Evolutionary conservation across 2,113 vertebrate species (phyloP).

Genomic region (Dendropsophus ebraccatus): DNA sequence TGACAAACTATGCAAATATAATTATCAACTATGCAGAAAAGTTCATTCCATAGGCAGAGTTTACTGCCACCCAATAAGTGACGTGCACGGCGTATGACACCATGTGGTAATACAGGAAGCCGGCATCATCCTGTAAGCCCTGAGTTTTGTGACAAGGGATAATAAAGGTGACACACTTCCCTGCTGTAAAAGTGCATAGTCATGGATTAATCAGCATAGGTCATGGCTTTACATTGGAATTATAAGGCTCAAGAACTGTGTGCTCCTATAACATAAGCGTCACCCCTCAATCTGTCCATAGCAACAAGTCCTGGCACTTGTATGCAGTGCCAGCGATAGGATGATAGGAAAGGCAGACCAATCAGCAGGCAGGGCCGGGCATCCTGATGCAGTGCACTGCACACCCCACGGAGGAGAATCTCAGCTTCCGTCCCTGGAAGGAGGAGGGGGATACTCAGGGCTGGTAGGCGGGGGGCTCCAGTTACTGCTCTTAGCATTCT

Average conservation of each 20-base stretch:
- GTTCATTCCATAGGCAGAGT: neutral
- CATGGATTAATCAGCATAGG: neutral
- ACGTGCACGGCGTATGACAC: neutral
- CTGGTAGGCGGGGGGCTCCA: neutral
- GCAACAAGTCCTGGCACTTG: conserved; percentile 53
- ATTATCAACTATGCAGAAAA: too few species aligned
- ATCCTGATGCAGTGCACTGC: conserved; percentile 37
- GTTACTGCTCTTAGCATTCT: neutral
- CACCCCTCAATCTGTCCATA: conserved; percentile 34
- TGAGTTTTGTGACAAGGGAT: too few species aligned
- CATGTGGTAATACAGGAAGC: neutral
- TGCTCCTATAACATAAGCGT: neutral
- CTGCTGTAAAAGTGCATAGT: neutral
- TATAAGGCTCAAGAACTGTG: too few species aligned
- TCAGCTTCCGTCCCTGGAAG: neutral
- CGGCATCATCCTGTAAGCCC: neutral
- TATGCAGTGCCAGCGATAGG: conserved; percentile 38
- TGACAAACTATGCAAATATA: too few species aligned
- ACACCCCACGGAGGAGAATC: neutral
- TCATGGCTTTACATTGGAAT: too few species aligned
- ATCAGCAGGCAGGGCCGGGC: conserved; percentile 45
- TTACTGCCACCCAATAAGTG: neutral
- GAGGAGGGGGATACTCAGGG: neutral
- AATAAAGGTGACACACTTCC: neutral
- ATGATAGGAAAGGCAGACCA: conserved; percentile 6